These are phyloP conservation scores for Vireo altiloquus DNA, from an alignment of 2,113 vertebrate species.

Conservation along the genomic window DNA sequence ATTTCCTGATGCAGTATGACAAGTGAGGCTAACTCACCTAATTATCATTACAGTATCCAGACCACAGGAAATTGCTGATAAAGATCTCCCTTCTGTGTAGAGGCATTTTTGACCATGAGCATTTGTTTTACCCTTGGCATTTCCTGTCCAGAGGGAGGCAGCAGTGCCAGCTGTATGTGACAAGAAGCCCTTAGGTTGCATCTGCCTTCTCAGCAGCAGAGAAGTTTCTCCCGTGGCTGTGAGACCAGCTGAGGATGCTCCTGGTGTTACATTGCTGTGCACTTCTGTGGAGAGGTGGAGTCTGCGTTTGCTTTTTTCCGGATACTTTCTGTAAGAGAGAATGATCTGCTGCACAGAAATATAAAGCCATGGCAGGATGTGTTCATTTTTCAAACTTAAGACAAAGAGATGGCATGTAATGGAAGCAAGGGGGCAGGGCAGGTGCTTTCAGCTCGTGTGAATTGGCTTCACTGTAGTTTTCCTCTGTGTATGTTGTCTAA, in stretches of 20 bases:
- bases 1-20: neutral
- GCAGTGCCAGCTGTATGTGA: neutral
- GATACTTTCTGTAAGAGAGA: constrained; percentile 79
- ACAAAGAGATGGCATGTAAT: neutral
- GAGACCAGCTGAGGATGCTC: neutral
- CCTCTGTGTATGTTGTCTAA: neutral
- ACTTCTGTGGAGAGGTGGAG: constrained; percentile 73
- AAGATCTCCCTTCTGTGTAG: neutral
- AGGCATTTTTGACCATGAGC: neutral
- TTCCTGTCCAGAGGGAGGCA: neutral
- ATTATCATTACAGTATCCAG: neutral
- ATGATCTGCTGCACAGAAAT: neutral
- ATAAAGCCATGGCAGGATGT: neutral
- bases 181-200: neutral
- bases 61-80: rapidly evolving
- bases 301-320: constrained; percentile 83
- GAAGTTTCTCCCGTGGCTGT: neutral
- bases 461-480: neutral
- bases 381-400: neutral
- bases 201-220: neutral
- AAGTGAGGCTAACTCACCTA: neutral
- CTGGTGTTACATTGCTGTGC: constrained; percentile 75
- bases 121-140: neutral
- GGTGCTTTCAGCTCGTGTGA: neutral
- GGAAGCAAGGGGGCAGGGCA: neutral